Conservation (phyloP, 2,888 invertebrate species). For the Heterodera filipjevi region DNA sequence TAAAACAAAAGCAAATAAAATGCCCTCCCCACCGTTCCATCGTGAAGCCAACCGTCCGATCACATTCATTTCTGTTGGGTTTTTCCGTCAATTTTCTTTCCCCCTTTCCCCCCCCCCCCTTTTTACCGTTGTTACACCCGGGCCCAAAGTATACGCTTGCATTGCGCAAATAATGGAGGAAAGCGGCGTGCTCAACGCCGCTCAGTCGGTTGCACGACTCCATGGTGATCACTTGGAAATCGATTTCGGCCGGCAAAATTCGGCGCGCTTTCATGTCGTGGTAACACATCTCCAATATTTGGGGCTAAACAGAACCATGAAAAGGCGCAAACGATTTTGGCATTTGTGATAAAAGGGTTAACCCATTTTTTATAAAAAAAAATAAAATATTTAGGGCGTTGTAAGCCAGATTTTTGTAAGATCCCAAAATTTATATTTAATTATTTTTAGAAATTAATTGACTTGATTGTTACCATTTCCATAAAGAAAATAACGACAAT, state of each 20-base stretch:
- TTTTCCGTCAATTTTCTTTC: background rate
- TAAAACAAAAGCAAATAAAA: background rate
- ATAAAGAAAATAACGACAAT: too few relatives aligned
- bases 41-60: conserved; percentile 62
- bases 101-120: background rate
- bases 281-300: conserved; percentile 45
- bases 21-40: conserved; percentile 49
- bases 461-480: too few relatives aligned
- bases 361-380: too few relatives aligned
- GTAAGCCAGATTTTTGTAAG: too few relatives aligned
- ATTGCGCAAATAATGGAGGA: conserved; percentile 61
- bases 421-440: too few relatives aligned
- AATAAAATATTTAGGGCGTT: too few relatives aligned
- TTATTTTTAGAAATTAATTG: too few relatives aligned
- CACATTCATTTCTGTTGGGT: conserved; percentile 60
- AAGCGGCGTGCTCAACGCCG: conserved; percentile 63
- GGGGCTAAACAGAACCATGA: conserved; percentile 29
- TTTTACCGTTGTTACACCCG: conserved; percentile 62
- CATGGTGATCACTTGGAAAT: conserved; percentile 53
- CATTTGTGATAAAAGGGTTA: too few relatives aligned
- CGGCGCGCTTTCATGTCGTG: conserved; percentile 42
- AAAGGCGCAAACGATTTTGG: background rate
- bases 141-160: conserved; percentile 63
- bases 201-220: conserved; percentile 61
- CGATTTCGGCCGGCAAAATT: conserved; percentile 44